Evolutionary conservation across 2,113 vertebrate species (phyloP).

Genomic region (Tretioscincus oriximinensis): DNA sequence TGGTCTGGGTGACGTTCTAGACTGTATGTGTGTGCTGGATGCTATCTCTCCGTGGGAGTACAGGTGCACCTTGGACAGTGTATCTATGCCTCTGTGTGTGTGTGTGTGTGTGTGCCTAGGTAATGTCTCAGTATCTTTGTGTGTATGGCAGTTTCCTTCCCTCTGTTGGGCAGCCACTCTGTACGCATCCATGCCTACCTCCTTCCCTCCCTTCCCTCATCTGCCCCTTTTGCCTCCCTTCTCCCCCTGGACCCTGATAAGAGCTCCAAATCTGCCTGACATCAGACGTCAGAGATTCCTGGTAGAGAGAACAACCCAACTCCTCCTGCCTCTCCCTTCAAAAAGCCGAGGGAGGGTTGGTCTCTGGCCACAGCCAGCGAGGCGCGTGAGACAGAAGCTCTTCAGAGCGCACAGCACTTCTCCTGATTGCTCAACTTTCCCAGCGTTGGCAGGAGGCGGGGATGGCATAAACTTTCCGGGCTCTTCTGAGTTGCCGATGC

Average conservation of each 20-base stretch:
- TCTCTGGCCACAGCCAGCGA: not conserved
- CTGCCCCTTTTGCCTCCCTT: not conserved
- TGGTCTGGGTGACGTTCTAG: too few relatives aligned
- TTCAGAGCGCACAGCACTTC: too few relatives aligned
- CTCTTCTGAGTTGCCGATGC: not conserved
- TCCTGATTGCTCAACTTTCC: slow-evolving; percentile 5
- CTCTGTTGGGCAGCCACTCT: too few relatives aligned
- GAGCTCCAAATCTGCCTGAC: slow-evolving; percentile 10
- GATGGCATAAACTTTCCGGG: not conserved
- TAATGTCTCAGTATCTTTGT: too few relatives aligned
- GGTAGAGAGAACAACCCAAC: not conserved
- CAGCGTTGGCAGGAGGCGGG: not conserved
- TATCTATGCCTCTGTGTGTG: not conserved
- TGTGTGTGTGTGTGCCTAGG: not conserved
- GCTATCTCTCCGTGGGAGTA: too few relatives aligned
- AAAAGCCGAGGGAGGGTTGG: slow-evolving; percentile 1
- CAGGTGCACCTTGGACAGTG: too few relatives aligned
- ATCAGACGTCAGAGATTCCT: slow-evolving; percentile 9
- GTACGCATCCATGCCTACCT: too few relatives aligned
- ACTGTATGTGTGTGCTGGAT: too few relatives aligned
- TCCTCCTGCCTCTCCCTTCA: slow-evolving; percentile 4
- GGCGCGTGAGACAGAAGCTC: not conserved
- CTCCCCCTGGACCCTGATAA: not conserved
- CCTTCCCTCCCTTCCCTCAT: not conserved
- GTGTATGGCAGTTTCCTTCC: too few relatives aligned